These are phyloP conservation scores for Zoanthus solanderi DNA, from an alignment of 92 coral and sea anemone genomes.

Conservation along the genomic window DNA sequence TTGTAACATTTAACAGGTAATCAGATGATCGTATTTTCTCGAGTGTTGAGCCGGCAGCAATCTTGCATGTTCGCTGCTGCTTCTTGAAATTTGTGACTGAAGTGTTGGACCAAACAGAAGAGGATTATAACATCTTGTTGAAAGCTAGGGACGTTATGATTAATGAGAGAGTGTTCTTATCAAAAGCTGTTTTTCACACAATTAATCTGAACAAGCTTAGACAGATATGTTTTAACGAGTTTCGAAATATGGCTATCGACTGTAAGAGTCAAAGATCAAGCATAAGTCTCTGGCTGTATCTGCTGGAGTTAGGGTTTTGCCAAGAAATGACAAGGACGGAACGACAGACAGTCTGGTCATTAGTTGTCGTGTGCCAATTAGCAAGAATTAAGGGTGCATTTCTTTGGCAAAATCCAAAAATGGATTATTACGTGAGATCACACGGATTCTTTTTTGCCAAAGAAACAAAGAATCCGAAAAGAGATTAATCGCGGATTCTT, in stretches of 20 bases:
- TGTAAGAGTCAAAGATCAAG: conserved; percentile 9
- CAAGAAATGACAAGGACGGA: conserved; percentile 4
- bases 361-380: not conserved
- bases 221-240: not conserved
- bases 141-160: not conserved
- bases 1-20: not conserved
- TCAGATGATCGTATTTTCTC: conserved; percentile 7
- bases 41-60: not conserved
- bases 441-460: too few relatives aligned
- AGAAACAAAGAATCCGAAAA: too few relatives aligned
- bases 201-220: not conserved
- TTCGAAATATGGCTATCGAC: not conserved
- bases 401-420: too few relatives aligned
- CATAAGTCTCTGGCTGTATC: not conserved
- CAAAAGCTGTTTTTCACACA: not conserved
- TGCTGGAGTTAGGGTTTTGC: not conserved
- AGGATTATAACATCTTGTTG: not conserved
- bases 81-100: not conserved
- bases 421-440: too few relatives aligned
- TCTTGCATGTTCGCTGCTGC: not conserved
- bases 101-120: conserved; percentile 10
- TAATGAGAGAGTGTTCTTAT: too few relatives aligned
- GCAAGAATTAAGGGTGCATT: not conserved
- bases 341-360: not conserved
- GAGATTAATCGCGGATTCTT: too few relatives aligned